Evolutionary conservation across 2,797 vertebrate species (phyloP).

Genomic region (Chelidonichthys spinosus): DNA sequence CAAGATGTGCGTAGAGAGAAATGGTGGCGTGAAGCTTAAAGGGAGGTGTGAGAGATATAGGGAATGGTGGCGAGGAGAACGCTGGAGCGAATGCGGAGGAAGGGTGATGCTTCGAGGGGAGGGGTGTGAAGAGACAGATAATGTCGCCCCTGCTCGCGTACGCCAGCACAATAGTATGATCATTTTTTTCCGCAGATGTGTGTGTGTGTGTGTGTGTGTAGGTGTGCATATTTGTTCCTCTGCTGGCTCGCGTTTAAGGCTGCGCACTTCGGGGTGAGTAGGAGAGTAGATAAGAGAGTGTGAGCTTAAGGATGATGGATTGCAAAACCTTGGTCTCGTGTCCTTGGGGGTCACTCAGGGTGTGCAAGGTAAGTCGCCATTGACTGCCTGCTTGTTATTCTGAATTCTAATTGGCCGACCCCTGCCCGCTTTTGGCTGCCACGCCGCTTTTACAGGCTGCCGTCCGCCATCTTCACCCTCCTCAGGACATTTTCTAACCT

Average conservation of each 20-base stretch:
- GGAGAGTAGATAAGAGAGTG: slow-evolving; percentile 69
- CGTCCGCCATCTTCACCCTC: slow-evolving; percentile 56
- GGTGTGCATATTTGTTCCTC: slow-evolving; percentile 68
- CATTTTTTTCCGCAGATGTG: slow-evolving; percentile 57
- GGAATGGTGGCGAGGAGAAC: slow-evolving; percentile 48
- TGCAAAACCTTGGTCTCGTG: slow-evolving; percentile 77
- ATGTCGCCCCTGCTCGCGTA: slow-evolving; percentile 72
- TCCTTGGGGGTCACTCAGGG: slow-evolving; percentile 77
- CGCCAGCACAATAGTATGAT: slow-evolving; percentile 59
- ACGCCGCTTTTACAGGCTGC: slow-evolving; percentile 49
- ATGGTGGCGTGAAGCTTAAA: slow-evolving; percentile 53
- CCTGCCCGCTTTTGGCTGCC: slow-evolving; percentile 60
- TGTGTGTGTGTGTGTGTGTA: slow-evolving; percentile 69
- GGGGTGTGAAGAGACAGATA: slow-evolving; percentile 71
- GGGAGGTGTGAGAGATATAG: slow-evolving; percentile 63
- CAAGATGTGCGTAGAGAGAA: slow-evolving; percentile 50
- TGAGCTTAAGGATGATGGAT: slow-evolving; percentile 77
- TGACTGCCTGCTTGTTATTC: slow-evolving; percentile 64
- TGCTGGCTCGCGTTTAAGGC: slow-evolving; percentile 44
- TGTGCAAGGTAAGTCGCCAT: slow-evolving; percentile 75
- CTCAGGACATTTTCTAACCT: slow-evolving; percentile 43
- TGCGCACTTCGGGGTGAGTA: slow-evolving; percentile 47
- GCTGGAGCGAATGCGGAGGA: slow-evolving; percentile 61
- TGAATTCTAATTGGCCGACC: slow-evolving; percentile 70
- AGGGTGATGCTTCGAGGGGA: slow-evolving; percentile 53